Percentiles rank a stretch among this genome's conserved stretches.
Evolutionary conservation across 2,797 vertebrate genomes (phyloP).

Genomic region (Galaxias olidus): DNA sequence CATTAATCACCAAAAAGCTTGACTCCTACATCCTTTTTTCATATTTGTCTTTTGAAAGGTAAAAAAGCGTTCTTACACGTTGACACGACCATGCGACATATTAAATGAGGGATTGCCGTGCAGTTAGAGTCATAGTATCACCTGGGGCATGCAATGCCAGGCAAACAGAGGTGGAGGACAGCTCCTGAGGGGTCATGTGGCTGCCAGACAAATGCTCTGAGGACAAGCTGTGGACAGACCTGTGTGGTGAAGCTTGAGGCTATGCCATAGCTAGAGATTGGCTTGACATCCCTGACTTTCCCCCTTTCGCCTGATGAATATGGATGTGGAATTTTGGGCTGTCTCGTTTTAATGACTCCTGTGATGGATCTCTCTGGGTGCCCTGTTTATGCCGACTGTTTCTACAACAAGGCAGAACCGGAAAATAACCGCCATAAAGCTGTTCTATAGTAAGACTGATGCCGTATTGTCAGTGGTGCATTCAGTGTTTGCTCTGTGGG

Average conservation of each 20-base stretch:
- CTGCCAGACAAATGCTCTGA: conserved; percentile 2
- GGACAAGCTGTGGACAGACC: conserved; percentile 1
- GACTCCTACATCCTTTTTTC: too few species aligned
- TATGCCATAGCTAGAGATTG: neutral
- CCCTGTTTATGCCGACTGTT: conserved; percentile 2
- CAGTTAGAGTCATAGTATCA: too few species aligned
- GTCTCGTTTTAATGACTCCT: neutral
- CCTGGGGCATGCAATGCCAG: too few species aligned
- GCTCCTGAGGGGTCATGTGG: neutral
- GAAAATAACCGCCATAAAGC: neutral
- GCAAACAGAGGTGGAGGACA: too few species aligned
- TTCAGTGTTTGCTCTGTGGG: conserved; percentile 5
- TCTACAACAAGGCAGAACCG: neutral
- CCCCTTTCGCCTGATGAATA: conserved; percentile 1
- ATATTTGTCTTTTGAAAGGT: too few species aligned
- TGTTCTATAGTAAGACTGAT: neutral
- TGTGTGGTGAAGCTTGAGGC: neutral
- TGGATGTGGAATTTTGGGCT: neutral
- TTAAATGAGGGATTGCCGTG: too few species aligned
- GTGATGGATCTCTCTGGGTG: conserved; percentile 7
- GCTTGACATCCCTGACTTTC: neutral
- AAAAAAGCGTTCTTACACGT: too few species aligned
- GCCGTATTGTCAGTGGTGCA: too few species aligned
- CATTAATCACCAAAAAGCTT: too few species aligned
- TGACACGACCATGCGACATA: too few species aligned